Evolutionary conservation across 1,140 invertebrate species (phyloP), one percentile per base, ranked within the genome.

Genomic region (Mesaphorura yosii): DNA sequence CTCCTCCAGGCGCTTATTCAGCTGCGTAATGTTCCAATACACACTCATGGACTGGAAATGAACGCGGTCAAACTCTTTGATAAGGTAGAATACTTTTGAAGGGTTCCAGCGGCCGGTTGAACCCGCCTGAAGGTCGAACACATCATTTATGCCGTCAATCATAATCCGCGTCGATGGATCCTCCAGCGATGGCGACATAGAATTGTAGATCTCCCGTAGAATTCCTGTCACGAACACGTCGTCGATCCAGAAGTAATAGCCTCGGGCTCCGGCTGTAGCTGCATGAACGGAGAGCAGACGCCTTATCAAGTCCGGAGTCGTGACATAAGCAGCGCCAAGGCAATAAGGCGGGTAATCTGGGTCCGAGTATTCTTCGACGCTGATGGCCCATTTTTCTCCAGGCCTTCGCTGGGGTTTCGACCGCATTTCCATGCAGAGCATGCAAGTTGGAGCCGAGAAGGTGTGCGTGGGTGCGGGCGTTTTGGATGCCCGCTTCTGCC

Each of bases 241-340:
- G 66, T 89, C 86, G 42, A 88, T 84, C 86, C 86, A 88, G 71
- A 89, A 88, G 67, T 81, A 86, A 3, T 34, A n/a, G n/a, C n/a
- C 31, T n/a, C 71, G 69, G 12, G 74, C 65, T 14, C 55, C 59
- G 39, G 66, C n/a, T 17, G 7, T 17, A 10, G 39, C 17, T 10
- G 39, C 17, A 41, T 41, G 22, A 41, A 41, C 22, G n/a, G 10
- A 10, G n/a, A n/a, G n/a, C n/a, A n/a, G n/a, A n/a, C n/a, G n/a
- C n/a, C 31, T 10, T 10, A 34, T n/a, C 10, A n/a, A 10, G 10
- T 34, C 31, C 31, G n/a, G 10, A 10, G 31, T 34, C 10, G 31
- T 34, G 10, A 34, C 10, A 34, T 34, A 34, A 34, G n/a, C 79
- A 79, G 80, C 86, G 17, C 86, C 86, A 4, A 78, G 74, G 66